These are phyloP conservation scores for Lucifuga dentata DNA, from an alignment of 2,113 vertebrate genomes.

Conservation along the genomic window DNA sequence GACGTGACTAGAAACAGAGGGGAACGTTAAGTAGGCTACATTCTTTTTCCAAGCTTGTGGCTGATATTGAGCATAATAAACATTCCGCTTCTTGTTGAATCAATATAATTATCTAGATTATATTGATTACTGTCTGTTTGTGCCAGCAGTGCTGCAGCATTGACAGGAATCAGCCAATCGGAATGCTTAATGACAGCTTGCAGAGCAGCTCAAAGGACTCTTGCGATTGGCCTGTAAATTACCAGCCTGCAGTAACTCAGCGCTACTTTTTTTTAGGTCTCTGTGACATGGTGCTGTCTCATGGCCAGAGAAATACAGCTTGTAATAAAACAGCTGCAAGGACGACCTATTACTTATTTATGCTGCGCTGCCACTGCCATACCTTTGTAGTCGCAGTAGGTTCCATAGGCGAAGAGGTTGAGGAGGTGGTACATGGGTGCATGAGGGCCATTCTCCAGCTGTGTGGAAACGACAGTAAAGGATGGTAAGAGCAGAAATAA, in stretches of 20 bases:
- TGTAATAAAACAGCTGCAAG: conserved; percentile 61
- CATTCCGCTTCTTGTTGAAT: conserved; percentile 44
- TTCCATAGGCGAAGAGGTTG: conserved; percentile 96
- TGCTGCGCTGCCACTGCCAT: conserved; percentile 62
- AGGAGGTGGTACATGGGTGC: conserved; percentile 93
- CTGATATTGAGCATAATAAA: conserved; percentile 65
- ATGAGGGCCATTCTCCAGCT: conserved; percentile 94
- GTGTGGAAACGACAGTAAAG: conserved; percentile 3
- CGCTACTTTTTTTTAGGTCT: conserved; percentile 47
- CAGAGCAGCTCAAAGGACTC: conserved; percentile 8
- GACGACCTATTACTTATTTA: conserved; percentile 73
- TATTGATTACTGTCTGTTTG: conserved; percentile 33
- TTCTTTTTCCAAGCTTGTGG: conserved; percentile 62
- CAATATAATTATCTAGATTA: too few species aligned
- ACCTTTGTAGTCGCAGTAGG: conserved; percentile 96
- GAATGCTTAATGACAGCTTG: conserved; percentile 18
- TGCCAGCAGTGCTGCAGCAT: not conserved
- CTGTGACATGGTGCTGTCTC: conserved; percentile 42
- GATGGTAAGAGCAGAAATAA: conserved; percentile 24
- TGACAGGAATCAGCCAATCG: conserved; percentile 22
- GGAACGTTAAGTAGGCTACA: conserved; percentile 55
- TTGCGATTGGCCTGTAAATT: conserved; percentile 34
- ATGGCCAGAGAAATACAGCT: conserved; percentile 52
- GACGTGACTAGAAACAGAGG: conserved; percentile 40
- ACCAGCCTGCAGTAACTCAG: conserved; percentile 45